A percentile compares a stretch with the other conserved stretches of the same genome.
These are phyloP conservation scores for Condylura cristata DNA, from an alignment of 2,113 vertebrate genomes.

Conservation along the genomic window DNA sequence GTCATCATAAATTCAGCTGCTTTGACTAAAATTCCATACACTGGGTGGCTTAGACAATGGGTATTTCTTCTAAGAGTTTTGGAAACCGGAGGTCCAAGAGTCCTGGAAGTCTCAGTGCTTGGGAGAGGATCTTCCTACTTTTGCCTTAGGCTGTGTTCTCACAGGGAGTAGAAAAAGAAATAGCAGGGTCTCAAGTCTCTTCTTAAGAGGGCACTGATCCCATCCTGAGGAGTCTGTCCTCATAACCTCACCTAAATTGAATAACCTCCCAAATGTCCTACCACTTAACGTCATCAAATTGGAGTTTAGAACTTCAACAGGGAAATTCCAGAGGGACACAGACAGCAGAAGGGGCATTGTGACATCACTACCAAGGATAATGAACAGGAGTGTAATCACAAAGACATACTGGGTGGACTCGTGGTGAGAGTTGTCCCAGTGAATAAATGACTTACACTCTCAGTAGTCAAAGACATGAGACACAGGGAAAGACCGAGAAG, in stretches of 20 bases:
- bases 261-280: neutral
- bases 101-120: neutral
- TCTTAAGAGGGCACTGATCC: neutral
- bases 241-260: neutral
- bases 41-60: neutral
- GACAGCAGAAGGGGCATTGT: neutral
- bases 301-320: neutral
- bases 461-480: neutral
- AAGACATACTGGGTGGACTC: neutral
- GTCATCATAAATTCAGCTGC: neutral
- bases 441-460: neutral
- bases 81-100: neutral
- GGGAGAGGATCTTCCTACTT: neutral
- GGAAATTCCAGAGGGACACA: neutral
- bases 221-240: neutral
- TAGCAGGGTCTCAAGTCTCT: neutral
- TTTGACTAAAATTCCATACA: neutral
- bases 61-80: neutral
- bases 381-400: neutral
- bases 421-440: neutral
- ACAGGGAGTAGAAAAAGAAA: neutral
- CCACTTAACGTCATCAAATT: accelerated
- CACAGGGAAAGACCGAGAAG: neutral
- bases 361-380: neutral
- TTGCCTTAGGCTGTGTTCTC: neutral